Conservation (phyloP, 53 echinoderm and acorn worm species). For the Antedon mediterranea region DNA sequence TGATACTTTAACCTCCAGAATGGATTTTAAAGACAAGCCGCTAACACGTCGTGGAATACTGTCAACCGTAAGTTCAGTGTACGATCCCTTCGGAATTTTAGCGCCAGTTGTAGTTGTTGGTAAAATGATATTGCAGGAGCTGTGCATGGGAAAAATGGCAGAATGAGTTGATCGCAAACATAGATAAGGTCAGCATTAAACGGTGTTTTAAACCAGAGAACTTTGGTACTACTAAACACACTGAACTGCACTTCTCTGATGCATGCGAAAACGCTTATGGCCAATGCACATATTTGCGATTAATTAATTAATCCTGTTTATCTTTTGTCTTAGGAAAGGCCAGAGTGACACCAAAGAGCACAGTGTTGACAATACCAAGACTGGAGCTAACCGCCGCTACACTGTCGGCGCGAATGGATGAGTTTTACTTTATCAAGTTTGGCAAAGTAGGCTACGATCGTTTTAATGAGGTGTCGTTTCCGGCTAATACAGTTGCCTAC, state of each 20-base stretch:
- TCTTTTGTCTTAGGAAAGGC: constrained; percentile 28
- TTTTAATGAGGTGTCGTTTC: too few relatives aligned
- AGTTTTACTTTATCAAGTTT: too few relatives aligned
- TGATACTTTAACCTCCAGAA: background rate
- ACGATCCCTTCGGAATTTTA: background rate
- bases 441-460: too few relatives aligned
- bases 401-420: constrained; percentile 33
- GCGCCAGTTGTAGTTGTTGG: constrained; percentile 53
- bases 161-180: background rate
- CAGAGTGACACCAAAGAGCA: constrained; percentile 10
- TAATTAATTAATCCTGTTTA: constrained; percentile 2
- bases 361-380: constrained; percentile 14
- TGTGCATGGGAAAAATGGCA: constrained; percentile 7
- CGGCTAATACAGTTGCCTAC: too few relatives aligned
- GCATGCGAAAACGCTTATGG: constrained; percentile 40
- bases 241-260: constrained; percentile 30
- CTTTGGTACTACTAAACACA: background rate
- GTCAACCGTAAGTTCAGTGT: constrained; percentile 6
- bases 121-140: constrained; percentile 14
- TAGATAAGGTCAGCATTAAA: too few relatives aligned
- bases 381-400: constrained; percentile 35
- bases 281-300: constrained; percentile 38
- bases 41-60: constrained; percentile 11
- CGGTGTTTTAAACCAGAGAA: constrained; percentile 20
- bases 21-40: constrained; percentile 7